Conservation (phyloP, 2,113 vertebrate species). For the Alethe castanea region DNA sequence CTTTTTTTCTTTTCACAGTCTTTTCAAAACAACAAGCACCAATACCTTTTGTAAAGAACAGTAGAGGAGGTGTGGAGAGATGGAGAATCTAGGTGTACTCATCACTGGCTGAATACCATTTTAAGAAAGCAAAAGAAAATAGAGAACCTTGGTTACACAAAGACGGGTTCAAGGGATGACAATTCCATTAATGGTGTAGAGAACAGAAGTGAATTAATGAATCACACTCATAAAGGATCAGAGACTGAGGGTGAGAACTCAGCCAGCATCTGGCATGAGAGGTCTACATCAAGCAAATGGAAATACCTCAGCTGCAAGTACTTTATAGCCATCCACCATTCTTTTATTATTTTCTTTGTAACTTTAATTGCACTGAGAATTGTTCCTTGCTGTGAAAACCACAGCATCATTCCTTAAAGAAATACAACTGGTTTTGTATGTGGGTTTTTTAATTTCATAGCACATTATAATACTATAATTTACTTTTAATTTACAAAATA, state of each 20-base stretch:
- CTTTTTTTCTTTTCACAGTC: background rate
- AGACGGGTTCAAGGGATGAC: background rate
- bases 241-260: background rate
- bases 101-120: background rate
- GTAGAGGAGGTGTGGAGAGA: background rate
- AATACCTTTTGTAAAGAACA: background rate
- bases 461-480: background rate
- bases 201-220: background rate
- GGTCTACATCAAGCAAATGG: background rate
- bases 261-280: background rate
- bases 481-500: background rate
- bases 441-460: background rate
- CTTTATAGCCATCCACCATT: background rate
- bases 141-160: background rate
- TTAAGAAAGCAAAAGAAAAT: background rate
- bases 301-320: background rate
- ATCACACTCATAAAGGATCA: background rate
- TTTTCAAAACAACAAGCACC: background rate
- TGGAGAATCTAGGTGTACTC: background rate
- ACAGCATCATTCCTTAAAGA: background rate
- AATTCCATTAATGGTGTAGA: background rate
- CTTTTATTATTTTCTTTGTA: background rate
- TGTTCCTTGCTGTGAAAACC: background rate
- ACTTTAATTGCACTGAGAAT: background rate
- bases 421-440: background rate